These are phyloP conservation scores for Moxostoma hubbsi DNA, from an alignment of 2,797 vertebrate genomes.

Conservation along the genomic window DNA sequence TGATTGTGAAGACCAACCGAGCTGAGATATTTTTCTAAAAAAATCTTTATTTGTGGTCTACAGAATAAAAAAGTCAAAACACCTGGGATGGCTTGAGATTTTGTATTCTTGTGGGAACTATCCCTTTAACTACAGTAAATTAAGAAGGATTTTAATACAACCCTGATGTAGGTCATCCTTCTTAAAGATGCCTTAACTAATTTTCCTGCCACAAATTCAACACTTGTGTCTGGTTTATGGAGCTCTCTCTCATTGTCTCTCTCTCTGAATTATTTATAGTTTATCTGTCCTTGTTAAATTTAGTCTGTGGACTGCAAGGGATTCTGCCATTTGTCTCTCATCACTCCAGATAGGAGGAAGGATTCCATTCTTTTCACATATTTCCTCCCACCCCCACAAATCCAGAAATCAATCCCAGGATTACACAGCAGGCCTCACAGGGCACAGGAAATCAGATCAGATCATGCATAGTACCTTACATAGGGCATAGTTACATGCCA, in stretches of 20 bases:
- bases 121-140: background rate
- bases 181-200: background rate
- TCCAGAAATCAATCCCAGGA: conserved; percentile 26
- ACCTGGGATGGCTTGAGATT: too few species aligned
- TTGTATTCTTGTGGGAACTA: too few species aligned
- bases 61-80: too few species aligned
- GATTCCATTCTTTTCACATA: conserved; percentile 56
- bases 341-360: conserved; percentile 52
- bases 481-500: too few species aligned
- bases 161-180: background rate
- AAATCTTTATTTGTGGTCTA: too few species aligned
- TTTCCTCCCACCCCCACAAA: conserved; percentile 11
- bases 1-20: too few species aligned
- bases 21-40: too few species aligned
- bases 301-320: conserved; percentile 47
- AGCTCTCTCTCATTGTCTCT: conserved; percentile 22
- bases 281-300: conserved; percentile 54
- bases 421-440: conserved; percentile 6
- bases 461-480: background rate
- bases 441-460: background rate
- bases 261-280: conserved; percentile 55
- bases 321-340: conserved; percentile 57
- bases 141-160: background rate
- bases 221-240: conserved; percentile 25
- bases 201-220: conserved; percentile 11